phyloP scores from a whole-genome alignment of 2,113 vertebrate genomes.

The Gymnarchus niloticus region DNA sequence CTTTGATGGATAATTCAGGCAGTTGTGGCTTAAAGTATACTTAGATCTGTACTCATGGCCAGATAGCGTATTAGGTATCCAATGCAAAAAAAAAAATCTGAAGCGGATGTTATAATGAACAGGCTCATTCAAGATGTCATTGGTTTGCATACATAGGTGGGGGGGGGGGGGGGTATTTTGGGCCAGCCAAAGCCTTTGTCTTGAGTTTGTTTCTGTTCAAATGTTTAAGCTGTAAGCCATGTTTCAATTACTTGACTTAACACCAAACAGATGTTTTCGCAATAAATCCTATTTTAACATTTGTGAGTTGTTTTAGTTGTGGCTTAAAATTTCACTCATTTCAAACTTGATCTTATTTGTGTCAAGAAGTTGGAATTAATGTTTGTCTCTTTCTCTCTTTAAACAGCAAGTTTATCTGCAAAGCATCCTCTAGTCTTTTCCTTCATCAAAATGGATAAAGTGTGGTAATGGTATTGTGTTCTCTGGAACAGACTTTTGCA shows the following conservation, averaged over 20 bases:
- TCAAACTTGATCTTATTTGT: constrained; percentile 23
- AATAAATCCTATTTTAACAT: constrained; percentile 51
- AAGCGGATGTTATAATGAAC: not conserved
- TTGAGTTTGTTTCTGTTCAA: constrained; percentile 22
- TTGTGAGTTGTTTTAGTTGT: constrained; percentile 44
- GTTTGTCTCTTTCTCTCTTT: constrained; percentile 66
- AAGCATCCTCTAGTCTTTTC: constrained; percentile 51
- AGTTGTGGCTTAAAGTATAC: not conserved
- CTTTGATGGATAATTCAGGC: not conserved
- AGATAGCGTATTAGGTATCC: not conserved
- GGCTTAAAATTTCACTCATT: constrained; percentile 46
- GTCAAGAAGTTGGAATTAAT: constrained; percentile 61
- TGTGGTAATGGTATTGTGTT: constrained; percentile 53
- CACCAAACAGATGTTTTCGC: constrained; percentile 42
- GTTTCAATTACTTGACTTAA: constrained; percentile 46
- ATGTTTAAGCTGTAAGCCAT: constrained; percentile 41
- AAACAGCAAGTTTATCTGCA: constrained; percentile 63
- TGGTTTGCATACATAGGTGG: constrained; percentile 39
- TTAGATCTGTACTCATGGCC: not conserved
- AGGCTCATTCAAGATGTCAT: not conserved
- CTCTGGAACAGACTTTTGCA: not conserved
- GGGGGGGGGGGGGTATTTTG: constrained; percentile 24
- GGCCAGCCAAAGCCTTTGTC: constrained; percentile 24
- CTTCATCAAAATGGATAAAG: constrained; percentile 62
- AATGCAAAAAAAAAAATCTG: not conserved